A percentile compares a stretch with the other conserved stretches of the same genome.
Conservation (phyloP, 2,797 vertebrate genomes). For the Morelia viridis region DNA sequence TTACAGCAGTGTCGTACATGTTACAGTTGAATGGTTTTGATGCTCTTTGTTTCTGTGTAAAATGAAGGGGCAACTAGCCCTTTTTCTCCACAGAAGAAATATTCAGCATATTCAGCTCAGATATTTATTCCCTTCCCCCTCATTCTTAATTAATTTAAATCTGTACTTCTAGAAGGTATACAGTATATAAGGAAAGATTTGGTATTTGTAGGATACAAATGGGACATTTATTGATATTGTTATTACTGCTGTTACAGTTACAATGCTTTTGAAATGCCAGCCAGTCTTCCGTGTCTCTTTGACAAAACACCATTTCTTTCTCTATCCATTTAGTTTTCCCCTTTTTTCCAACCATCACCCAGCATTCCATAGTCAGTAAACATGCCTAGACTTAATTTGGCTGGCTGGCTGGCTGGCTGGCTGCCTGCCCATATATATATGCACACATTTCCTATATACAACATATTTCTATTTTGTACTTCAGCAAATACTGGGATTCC, state of each 20-base stretch:
- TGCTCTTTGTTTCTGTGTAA: background rate
- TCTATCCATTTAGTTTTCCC: background rate
- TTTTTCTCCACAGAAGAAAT: background rate
- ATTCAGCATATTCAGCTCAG: background rate
- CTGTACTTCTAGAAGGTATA: background rate
- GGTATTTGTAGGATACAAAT: background rate
- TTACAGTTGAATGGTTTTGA: background rate
- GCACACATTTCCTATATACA: no score
- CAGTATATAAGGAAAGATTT: background rate
- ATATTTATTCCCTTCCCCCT: background rate
- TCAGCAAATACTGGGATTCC: background rate
- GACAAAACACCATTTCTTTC: background rate
- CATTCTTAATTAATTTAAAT: constrained; percentile 23
- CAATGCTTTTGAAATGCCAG: background rate
- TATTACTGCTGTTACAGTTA: background rate
- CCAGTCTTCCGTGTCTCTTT: no score
- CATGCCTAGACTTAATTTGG: background rate
- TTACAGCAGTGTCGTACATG: background rate
- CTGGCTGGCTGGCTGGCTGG: no score
- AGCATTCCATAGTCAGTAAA: background rate
- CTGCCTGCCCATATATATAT: background rate
- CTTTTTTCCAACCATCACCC: background rate
- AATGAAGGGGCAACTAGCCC: background rate
- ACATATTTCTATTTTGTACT: background rate
- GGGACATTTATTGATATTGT: background rate